phyloP scores from a whole-genome alignment of 2,888 invertebrate genomes.

The Augochlorella aurata region DNA sequence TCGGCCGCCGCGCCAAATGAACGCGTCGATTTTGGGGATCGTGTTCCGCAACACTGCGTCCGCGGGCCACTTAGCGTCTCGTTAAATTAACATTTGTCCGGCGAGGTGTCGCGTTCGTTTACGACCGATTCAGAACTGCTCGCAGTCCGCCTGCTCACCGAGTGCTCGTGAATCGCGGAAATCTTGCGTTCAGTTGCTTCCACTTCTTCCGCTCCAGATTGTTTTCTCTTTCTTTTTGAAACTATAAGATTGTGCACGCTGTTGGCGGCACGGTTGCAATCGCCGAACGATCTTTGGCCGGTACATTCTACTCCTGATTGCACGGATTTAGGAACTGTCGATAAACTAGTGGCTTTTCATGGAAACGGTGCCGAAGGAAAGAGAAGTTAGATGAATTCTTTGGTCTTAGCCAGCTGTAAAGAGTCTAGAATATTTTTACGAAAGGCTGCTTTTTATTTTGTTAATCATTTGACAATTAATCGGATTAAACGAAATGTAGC shows the following conservation, averaged over 20 bases:
- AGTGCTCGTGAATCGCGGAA: background rate
- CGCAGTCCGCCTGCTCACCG: too few species aligned
- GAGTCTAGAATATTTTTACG: too few species aligned
- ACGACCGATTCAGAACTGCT: background rate
- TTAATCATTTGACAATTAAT: too few species aligned
- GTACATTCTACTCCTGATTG: too few species aligned
- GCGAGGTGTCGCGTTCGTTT: background rate
- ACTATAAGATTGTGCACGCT: background rate
- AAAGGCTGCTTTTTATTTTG: too few species aligned
- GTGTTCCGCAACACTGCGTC: background rate
- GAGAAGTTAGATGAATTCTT: too few species aligned
- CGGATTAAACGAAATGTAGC: too few species aligned
- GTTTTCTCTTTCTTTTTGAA: background rate
- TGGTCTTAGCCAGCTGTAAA: too few species aligned
- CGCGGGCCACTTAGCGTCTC: constrained; percentile 1
- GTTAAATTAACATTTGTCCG: constrained; percentile 7
- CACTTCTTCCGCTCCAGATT: background rate
- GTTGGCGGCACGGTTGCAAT: background rate
- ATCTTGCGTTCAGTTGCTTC: background rate
- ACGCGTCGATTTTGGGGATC: constrained; percentile 24
- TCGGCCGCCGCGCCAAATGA: background rate
- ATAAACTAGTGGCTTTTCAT: too few species aligned
- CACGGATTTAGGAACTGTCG: too few species aligned
- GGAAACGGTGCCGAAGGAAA: too few species aligned
- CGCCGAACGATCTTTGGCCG: too few species aligned